phyloP scores from a whole-genome alignment of 1,140 invertebrate genomes.

The Rhagoletis zephyria region DNA sequence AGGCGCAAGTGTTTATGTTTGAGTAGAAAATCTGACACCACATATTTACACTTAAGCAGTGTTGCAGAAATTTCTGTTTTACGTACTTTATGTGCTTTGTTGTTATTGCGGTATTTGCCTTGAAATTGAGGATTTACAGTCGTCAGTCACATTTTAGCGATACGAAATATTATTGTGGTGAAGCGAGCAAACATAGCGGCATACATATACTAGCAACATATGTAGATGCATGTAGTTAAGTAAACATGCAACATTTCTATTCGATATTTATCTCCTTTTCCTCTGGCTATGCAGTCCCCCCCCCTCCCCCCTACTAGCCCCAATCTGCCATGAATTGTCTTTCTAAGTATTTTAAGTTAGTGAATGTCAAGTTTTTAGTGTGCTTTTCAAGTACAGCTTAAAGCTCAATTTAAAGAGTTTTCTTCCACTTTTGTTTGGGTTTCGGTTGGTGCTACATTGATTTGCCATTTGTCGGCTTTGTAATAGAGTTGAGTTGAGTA shows the following conservation, averaged over 20 bases:
- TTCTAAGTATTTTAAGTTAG: constrained; percentile 18
- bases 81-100: constrained; percentile 17
- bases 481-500: background rate
- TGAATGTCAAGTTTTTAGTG: background rate
- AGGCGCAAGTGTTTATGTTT: background rate
- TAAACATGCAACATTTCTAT: background rate
- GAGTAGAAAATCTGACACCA: constrained; percentile 28
- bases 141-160: background rate
- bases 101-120: constrained; percentile 52
- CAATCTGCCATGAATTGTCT: background rate
- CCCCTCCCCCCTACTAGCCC: background rate
- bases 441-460: background rate
- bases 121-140: constrained; percentile 27
- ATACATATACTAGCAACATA: background rate
- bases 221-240: background rate
- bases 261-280: too few species aligned
- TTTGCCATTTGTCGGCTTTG: constrained; percentile 12
- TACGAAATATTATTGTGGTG: constrained; percentile 33
- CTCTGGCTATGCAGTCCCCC: background rate
- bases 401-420: constrained; percentile 32
- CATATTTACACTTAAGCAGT: constrained; percentile 27
- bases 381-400: constrained; percentile 18
- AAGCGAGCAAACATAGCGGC: constrained; percentile 44
- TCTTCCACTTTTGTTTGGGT: background rate
- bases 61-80: constrained; percentile 29